Conservation (phyloP, 2,888 invertebrate species). For the Limnephilus lunatus region DNA sequence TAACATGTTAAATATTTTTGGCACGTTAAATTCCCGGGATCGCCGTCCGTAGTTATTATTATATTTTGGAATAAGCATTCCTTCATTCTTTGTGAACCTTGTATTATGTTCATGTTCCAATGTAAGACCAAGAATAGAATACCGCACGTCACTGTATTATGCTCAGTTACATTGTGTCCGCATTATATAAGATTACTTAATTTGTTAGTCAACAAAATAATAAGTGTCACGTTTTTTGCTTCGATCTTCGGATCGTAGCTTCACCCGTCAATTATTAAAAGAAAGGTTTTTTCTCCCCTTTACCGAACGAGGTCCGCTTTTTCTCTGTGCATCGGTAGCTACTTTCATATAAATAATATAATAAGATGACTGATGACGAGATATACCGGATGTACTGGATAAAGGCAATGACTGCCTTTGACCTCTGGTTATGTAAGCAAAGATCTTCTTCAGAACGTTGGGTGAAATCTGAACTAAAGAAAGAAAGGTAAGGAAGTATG, state of each 20-base stretch:
- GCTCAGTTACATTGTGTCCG: not conserved
- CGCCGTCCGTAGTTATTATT: no score
- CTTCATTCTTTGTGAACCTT: no score
- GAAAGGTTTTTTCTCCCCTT: not conserved
- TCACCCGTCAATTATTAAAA: not conserved
- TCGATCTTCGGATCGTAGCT: not conserved
- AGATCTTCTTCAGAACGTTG: not conserved
- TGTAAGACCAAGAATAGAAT: not conserved
- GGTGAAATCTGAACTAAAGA: not conserved
- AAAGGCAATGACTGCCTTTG: slow-evolving; percentile 23
- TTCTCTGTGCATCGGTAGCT: not conserved
- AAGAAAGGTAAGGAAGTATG: not conserved
- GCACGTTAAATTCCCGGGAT: no score
- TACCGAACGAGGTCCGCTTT: not conserved
- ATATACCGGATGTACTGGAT: not conserved
- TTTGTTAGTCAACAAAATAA: not conserved
- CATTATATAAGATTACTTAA: not conserved
- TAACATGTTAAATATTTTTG: no score
- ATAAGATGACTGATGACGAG: not conserved
- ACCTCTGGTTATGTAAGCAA: not conserved
- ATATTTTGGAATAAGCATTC: no score
- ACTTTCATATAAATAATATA: not conserved
- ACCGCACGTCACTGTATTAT: not conserved
- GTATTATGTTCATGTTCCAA: no score
- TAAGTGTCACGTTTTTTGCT: slow-evolving; percentile 31